These are phyloP conservation scores for Channa striata DNA, from an alignment of 2,797 vertebrate genomes.

Conservation along the genomic window DNA sequence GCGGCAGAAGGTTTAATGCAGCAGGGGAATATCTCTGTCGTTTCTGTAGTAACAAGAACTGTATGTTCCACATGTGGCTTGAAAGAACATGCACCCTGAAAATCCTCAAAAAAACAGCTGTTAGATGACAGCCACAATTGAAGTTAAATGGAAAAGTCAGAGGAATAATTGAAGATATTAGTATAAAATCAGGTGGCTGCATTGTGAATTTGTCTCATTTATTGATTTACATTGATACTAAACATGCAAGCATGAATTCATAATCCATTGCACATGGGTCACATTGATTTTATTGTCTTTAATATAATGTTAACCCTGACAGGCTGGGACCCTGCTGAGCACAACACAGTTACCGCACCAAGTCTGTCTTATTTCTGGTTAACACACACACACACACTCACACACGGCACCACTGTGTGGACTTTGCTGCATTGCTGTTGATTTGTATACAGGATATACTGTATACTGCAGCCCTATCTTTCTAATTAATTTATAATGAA, in stretches of 20 bases:
- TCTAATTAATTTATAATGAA: conserved; percentile 48
- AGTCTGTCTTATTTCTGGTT: conserved; percentile 38
- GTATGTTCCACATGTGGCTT: neutral
- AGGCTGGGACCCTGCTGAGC: conserved; percentile 30
- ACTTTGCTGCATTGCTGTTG: conserved; percentile 25
- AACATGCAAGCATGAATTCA: conserved; percentile 13
- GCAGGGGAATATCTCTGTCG: conserved; percentile 20
- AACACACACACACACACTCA: neutral
- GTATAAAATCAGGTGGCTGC: conserved; percentile 3
- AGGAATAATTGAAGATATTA: conserved; percentile 7
- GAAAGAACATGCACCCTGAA: neutral
- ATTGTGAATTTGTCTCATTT: conserved; percentile 2
- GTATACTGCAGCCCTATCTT: conserved; percentile 19
- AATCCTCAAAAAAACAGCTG: neutral
- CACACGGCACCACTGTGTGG: neutral
- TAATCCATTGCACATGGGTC: conserved; percentile 38
- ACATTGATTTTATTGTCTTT: conserved; percentile 37
- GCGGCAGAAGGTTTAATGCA: conserved; percentile 4
- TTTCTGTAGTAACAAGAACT: conserved; percentile 5
- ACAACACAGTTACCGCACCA: conserved; percentile 44
- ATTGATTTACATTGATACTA: conserved; percentile 15
- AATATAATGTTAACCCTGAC: conserved; percentile 39
- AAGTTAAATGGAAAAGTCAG: conserved; percentile 6
- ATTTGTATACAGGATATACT: conserved; percentile 22
- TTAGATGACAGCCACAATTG: conserved; percentile 1